Evolutionary conservation across 2,113 vertebrate species (phyloP).

Genomic region (Cryptomyrus ogoouensis): DNA sequence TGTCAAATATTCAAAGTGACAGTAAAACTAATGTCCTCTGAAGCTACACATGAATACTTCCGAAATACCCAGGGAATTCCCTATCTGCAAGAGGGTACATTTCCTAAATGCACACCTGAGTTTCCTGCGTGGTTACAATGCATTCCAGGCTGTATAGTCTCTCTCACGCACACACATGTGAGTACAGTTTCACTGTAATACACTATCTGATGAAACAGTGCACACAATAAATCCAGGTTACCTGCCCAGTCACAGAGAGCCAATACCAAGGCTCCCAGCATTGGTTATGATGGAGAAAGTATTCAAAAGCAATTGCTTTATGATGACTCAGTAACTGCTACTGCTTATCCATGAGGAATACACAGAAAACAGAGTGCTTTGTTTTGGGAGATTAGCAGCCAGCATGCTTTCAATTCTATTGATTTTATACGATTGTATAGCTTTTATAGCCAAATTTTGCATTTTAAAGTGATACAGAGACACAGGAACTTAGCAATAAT

Average conservation of each 20-base stretch:
- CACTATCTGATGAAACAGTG: background rate
- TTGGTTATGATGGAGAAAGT: background rate
- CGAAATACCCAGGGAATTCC: background rate
- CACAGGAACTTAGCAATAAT: background rate
- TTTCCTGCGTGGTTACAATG: background rate
- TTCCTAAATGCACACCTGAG: background rate
- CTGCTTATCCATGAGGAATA: background rate
- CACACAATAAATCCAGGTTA: background rate
- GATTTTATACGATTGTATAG: background rate
- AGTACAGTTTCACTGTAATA: background rate
- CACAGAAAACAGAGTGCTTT: background rate
- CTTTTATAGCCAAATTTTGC: background rate
- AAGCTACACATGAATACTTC: background rate
- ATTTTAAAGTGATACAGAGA: background rate
- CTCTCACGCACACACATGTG: background rate
- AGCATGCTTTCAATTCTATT: background rate
- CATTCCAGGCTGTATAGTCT: background rate
- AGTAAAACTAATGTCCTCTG: background rate
- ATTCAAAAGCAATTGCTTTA: background rate
- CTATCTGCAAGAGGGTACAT: background rate
- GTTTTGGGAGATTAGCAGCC: background rate
- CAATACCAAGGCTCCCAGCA: background rate
- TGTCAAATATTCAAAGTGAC: background rate
- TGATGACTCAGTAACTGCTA: background rate
- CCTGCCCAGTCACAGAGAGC: background rate